phyloP scores from a whole-genome alignment of 2,113 vertebrate genomes.

The Eleginops maclovinus region DNA sequence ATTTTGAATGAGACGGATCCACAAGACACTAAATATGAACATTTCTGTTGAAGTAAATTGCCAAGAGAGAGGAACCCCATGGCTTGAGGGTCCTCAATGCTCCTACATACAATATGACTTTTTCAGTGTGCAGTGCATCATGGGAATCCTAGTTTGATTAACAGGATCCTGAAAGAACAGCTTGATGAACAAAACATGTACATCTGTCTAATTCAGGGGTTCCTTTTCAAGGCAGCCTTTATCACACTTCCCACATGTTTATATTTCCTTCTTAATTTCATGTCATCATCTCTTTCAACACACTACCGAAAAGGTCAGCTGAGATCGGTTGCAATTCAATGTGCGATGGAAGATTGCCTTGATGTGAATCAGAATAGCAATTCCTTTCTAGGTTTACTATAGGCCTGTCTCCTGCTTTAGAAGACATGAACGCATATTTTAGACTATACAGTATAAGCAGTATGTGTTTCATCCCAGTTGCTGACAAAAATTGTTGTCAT shows the following conservation, averaged over 20 bases:
- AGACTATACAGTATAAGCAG: neutral
- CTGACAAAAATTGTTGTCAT: neutral
- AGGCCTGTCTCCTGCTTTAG: constrained; percentile 6
- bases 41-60: constrained; percentile 69
- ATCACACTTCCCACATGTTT: constrained; percentile 32
- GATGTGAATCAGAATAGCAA: constrained; percentile 10
- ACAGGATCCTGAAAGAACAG: constrained; percentile 57
- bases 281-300: constrained; percentile 31
- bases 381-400: neutral
- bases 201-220: constrained; percentile 23
- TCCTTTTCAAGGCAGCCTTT: constrained; percentile 33
- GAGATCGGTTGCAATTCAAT: neutral
- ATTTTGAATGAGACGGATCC: constrained; percentile 89
- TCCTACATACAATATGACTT: constrained; percentile 67
- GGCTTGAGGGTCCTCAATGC: constrained; percentile 43
- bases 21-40: constrained; percentile 67
- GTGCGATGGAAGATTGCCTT: neutral
- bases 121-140: constrained; percentile 70
- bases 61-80: constrained; percentile 61
- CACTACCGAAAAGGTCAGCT: constrained; percentile 28
- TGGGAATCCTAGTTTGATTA: constrained; percentile 67
- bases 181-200: constrained; percentile 41
- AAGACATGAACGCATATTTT: constrained; percentile 25
- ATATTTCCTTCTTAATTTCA: constrained; percentile 25
- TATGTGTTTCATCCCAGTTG: neutral